Base-by-base conservation (phyloP, 2,797 vertebrate genomes). In the Galagoides demidoff region DNA sequence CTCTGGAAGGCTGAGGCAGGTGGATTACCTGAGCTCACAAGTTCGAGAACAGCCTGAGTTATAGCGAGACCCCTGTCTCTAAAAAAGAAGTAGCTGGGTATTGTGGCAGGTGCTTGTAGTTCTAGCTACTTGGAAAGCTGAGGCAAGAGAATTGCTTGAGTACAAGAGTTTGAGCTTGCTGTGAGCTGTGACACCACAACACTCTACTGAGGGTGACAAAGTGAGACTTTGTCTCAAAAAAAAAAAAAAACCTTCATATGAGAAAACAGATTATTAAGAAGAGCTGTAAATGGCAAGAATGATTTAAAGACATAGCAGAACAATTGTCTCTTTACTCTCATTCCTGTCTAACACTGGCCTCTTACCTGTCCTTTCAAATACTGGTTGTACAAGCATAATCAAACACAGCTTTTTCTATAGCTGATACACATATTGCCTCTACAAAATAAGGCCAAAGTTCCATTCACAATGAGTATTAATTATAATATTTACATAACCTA, bases 221-320 rank as follows among this genome's bases (percentile, higher is more conserved):
- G 49, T 52, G 14, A 52, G 45, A 52, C 49, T 52, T 14, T 52
- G 49, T 52, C 49, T 52, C 49, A 3, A 52, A 52, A 52, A 52
- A 52, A 52, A 52, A 14, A 52, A 52, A 52, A 52, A 52, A 52
- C 10, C 3, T 49, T 49, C 49, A 49, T 68, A 57, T 84, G 83
- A 95, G 91, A 88, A 92, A 93, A 95, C n/a, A 94, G 68, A 89
- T 6, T 91, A 66, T 74, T 77, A 93, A 74, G 61, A 84, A 85
- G 59, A 73, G 43, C 45, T 84, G 52, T 85, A 79, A 92, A 89
- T 59, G 77, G 79, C 77, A 82, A 96, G 91, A 91, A 88, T 52
- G 86, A 95, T 31, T 92, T 93, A 39, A 92, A 97, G 73, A 89
- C 39, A n/a, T 31, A 78, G 88, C 63, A 93, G 73, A 96, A 73